These are phyloP conservation scores for Falco punctatus DNA, from an alignment of 2,113 vertebrate species.

Conservation along the genomic window DNA sequence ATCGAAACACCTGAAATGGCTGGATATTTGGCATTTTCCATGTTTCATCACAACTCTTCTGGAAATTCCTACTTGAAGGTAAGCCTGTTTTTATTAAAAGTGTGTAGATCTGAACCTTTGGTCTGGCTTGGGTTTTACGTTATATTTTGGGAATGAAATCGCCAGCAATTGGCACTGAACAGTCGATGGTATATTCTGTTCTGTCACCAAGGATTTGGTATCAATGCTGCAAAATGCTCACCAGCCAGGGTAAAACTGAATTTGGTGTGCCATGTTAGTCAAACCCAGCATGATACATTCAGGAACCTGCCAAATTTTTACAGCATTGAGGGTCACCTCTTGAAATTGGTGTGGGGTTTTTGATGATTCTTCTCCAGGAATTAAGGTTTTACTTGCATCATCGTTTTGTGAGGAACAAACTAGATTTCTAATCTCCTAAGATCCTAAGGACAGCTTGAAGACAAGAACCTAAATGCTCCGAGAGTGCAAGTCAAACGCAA, in stretches of 20 bases:
- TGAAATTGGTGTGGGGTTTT: background rate
- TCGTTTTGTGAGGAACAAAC: background rate
- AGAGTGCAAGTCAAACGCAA: background rate
- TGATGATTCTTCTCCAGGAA: background rate
- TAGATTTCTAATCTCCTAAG: background rate
- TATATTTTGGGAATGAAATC: background rate
- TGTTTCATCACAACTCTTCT: background rate
- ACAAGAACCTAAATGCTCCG: background rate
- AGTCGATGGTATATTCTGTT: background rate
- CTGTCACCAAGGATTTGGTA: background rate
- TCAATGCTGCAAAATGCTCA: background rate
- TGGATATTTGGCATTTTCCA: background rate
- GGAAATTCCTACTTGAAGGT: constrained; percentile 61
- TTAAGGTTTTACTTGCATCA: background rate
- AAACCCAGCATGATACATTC: background rate
- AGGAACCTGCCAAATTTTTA: background rate
- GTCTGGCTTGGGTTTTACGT: background rate
- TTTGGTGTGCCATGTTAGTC: background rate
- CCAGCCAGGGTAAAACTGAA: background rate
- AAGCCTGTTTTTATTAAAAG: constrained; percentile 19
- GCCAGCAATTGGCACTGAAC: background rate
- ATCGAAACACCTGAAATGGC: background rate
- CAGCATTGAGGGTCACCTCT: background rate
- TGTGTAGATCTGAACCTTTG: background rate
- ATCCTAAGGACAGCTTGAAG: background rate